phyloP scores from a whole-genome alignment of 2,888 invertebrate species.

The Chaitophorus viminalis region DNA sequence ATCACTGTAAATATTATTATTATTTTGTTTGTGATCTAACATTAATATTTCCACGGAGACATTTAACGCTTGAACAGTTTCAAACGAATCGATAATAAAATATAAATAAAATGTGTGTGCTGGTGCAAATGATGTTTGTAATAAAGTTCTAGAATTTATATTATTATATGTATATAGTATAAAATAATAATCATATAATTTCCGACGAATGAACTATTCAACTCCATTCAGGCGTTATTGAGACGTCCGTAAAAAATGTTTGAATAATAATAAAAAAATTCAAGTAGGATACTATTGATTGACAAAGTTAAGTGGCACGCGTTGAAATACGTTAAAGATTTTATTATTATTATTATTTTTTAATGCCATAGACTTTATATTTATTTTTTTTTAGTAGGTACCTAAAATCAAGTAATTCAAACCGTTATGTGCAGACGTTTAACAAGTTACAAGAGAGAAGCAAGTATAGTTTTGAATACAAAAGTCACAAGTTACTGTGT shows the following conservation, averaged over 20 bases:
- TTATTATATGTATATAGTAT: no score
- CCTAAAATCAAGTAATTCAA: not conserved
- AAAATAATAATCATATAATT: conserved; percentile 26
- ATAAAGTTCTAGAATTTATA: conserved; percentile 10
- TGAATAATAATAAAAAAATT: conserved; percentile 27
- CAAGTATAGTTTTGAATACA: not conserved
- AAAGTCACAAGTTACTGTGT: not conserved
- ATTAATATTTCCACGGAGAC: not conserved
- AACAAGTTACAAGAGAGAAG: not conserved
- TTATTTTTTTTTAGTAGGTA: not conserved
- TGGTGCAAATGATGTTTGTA: conserved; percentile 5
- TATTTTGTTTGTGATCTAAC: not conserved
- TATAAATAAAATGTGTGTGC: conserved; percentile 23
- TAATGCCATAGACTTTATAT: not conserved
- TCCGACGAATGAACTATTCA: not conserved
- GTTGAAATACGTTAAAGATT: conserved; percentile 29
- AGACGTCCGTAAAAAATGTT: conserved; percentile 16
- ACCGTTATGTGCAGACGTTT: not conserved
- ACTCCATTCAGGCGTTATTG: not conserved
- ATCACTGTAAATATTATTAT: no score
- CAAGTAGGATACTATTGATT: conserved; percentile 18
- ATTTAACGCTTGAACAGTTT: conserved; percentile 2
- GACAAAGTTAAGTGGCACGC: conserved; percentile 16
- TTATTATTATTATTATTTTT: conserved; percentile 7
- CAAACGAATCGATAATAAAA: conserved; percentile 18